Evolutionary conservation across 2,888 invertebrate genomes (phyloP), one percentile per base, ranked within the genome.

Genomic region (Hydroisotoma schaefferi): DNA sequence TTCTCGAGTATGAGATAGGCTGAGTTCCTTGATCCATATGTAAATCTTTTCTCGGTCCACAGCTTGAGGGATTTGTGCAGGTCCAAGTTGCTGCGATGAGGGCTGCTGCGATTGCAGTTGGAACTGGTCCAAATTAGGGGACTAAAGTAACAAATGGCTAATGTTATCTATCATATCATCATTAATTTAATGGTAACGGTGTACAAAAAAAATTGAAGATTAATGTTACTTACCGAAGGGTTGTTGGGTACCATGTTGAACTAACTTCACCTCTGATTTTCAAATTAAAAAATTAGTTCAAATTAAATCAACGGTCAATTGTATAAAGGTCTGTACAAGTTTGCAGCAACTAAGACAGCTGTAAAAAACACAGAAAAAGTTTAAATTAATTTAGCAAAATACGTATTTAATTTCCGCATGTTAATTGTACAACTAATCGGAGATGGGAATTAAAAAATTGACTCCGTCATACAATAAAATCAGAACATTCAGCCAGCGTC

Each of bases 1-100:
- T 80, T 99, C 98, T 48, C 98, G 82, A 0, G 94, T 95, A 73
- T 93, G 91, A 22, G 94, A 92, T 78, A 90, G 92, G 44, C 93
- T 89, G 51, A 99, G 80, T 77, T 95, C 94, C 61, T 87, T 81
- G 73, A 95, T 94, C 94, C 94, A 94, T 70, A 87, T 84, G 75
- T 88, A 92, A 62, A 95, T 88, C 77, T 91, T 90, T 74, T 97
- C 94, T 72, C 90, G 83, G 75, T 94, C 93, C 43, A 87, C 86
- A 59, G 82, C 67, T 56, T 69, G 73, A 22, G 69, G 72, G 38
- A 69, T 69, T 28, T 68, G 67, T 12, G 72, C 52, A 20, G 67
- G 67, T 8, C 67, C 67, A 5, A 61, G 59, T 46, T 65, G 65
- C 48, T 60, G 62, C 22, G 57, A 59, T 29, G 57, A 47, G 4